Base-by-base conservation (phyloP, 2,888 invertebrate genomes). In the Drosophila lacicola region DNA sequence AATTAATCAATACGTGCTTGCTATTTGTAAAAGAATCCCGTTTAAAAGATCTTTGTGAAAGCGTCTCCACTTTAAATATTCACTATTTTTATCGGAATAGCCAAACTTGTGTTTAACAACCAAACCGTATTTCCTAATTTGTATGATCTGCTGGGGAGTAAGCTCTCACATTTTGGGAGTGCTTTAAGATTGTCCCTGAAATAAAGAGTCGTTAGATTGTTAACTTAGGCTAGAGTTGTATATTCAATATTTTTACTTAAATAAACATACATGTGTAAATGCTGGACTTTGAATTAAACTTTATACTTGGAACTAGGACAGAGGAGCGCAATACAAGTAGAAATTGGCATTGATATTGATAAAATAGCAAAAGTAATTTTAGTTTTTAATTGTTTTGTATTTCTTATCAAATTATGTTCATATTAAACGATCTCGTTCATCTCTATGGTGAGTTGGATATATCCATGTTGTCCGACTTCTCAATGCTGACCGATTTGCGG, bases 401-500 rank as follows among this genome's bases (percentile, higher is more conserved):
- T 57, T 67, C 39, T 53, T 60, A 49, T 66, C 3, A 60, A 67
- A 60, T 58, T 46, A 34, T 34, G 21, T 29, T 36, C 45, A 34
- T 33, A 21, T 47, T 54, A 45, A 10, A 14, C 10, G n/a, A 33
- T 50, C 29, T 29, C 14, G 36, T 49, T 42, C 13, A 45, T 33
- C n/a, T 74, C 92, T 94, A 96, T 58, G 96, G 96, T 65, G 96
- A 96, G 92, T 96, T 96, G 14, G 96, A 96, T 92, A 96, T 96
- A 91, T 96, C 96, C 96, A 96, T 96, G 90, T 96, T 96, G 91
- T 96, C 95, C 2, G 95, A 92, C 83, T 94, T 94, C 80, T 94
- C 94, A 5, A 73, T 93, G 79, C 92, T 94, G 90, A 90, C 93
- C 87, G 86, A 93, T 91, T 88, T 93, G 82, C 91, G 90, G 56